Conservation (phyloP, 2,113 vertebrate species). For the Aleadryas rufinucha region DNA sequence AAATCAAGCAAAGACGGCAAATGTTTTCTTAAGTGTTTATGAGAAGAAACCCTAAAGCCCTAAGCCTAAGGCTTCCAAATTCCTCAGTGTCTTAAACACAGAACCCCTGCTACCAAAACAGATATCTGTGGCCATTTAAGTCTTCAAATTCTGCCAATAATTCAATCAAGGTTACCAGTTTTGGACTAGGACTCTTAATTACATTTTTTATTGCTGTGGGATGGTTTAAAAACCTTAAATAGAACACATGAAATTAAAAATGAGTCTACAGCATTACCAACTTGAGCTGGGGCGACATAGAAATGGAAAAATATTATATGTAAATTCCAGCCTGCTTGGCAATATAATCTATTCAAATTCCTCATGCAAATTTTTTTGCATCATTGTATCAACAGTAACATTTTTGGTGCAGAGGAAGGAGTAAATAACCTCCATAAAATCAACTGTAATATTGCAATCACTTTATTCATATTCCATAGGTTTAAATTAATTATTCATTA, state of each 20-base stretch:
- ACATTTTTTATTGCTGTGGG: neutral
- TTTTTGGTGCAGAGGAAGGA: neutral
- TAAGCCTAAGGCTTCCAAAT: neutral
- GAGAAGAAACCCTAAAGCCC: neutral
- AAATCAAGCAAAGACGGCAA: neutral
- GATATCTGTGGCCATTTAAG: neutral
- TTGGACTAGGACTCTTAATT: neutral
- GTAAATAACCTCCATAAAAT: neutral
- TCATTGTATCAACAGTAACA: neutral
- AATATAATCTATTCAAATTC: neutral
- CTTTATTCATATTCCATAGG: neutral
- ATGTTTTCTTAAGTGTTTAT: neutral
- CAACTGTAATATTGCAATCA: neutral
- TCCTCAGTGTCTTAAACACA: neutral
- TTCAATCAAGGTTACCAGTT: neutral
- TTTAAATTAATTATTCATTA: neutral
- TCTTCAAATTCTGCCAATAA: neutral
- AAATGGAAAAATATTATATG: neutral
- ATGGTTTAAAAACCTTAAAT: neutral
- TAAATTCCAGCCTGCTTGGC: neutral
- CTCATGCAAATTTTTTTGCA: neutral
- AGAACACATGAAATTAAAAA: neutral
- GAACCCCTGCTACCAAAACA: neutral
- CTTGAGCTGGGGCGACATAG: neutral
- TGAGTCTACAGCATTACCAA: neutral